These are phyloP conservation scores for Strigops habroptila DNA, from an alignment of 2,113 vertebrate genomes.

Conservation along the genomic window DNA sequence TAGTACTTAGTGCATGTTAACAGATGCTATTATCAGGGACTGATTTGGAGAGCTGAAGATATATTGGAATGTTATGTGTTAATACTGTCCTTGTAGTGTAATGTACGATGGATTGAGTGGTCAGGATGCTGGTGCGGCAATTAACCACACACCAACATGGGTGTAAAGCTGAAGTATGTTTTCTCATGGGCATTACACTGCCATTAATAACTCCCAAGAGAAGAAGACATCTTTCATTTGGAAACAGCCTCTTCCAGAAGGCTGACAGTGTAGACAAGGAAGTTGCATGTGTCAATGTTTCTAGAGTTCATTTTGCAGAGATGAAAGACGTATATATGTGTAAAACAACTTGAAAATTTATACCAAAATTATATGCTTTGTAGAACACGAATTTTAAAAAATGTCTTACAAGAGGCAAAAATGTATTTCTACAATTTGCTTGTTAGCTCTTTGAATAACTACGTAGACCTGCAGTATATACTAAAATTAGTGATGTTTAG, in stretches of 20 bases:
- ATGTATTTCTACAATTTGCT: background rate
- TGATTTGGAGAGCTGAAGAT: constrained; percentile 91
- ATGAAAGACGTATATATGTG: background rate
- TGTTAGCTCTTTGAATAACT: background rate
- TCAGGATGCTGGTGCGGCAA: constrained; percentile 82
- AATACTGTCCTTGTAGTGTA: constrained; percentile 85
- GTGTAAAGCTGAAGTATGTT: constrained; percentile 86
- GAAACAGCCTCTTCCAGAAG: constrained; percentile 1
- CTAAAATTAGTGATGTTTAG: background rate
- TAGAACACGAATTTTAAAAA: background rate
- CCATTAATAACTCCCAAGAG: constrained; percentile 82
- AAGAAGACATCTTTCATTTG: constrained; percentile 48
- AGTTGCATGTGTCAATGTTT: background rate
- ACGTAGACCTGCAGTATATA: background rate
- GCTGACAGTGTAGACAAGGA: background rate
- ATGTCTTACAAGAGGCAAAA: background rate
- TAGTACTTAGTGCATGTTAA: constrained; percentile 99
- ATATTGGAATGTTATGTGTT: constrained; percentile 93
- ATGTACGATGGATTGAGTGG: constrained; percentile 87
- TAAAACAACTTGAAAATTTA: background rate
- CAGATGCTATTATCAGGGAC: constrained; percentile 99
- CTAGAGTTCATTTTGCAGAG: background rate
- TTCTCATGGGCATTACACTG: constrained; percentile 57
- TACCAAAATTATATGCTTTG: background rate
- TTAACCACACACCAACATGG: constrained; percentile 86